Conservation (phyloP, 2,797 vertebrate species). For the Schizothorax lantsangensis region DNA sequence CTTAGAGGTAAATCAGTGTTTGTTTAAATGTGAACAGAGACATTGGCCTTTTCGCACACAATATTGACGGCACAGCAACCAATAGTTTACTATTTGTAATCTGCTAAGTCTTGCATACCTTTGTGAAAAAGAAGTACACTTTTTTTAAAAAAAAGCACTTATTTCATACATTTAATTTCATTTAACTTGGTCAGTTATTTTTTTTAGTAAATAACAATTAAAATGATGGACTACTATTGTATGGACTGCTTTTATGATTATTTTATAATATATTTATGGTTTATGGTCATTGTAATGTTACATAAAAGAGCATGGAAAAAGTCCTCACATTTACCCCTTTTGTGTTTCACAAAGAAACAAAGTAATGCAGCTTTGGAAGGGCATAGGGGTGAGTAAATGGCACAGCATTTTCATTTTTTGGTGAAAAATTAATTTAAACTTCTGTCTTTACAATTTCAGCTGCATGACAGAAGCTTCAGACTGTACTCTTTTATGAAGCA, state of each 20-base stretch:
- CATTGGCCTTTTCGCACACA: neutral
- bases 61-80: neutral
- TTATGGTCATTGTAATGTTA: neutral
- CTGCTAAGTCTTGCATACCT: neutral
- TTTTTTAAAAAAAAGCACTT: no score
- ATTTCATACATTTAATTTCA: no score
- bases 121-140: neutral
- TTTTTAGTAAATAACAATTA: no score
- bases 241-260: neutral
- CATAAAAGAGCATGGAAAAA: neutral
- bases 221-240: neutral
- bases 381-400: neutral
- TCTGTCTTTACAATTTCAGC: neutral
- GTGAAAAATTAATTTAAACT: neutral
- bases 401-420: neutral
- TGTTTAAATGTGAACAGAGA: constrained; percentile 6
- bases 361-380: neutral
- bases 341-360: neutral
- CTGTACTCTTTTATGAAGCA: constrained; percentile 1
- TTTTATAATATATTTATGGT: neutral
- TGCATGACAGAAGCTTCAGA: neutral
- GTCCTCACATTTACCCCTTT: neutral
- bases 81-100: neutral
- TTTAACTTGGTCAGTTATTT: no score
- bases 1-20: constrained; percentile 12